Evolutionary conservation across 2,888 invertebrate genomes (phyloP).

Genomic region (Tubiluchus corallicola): DNA sequence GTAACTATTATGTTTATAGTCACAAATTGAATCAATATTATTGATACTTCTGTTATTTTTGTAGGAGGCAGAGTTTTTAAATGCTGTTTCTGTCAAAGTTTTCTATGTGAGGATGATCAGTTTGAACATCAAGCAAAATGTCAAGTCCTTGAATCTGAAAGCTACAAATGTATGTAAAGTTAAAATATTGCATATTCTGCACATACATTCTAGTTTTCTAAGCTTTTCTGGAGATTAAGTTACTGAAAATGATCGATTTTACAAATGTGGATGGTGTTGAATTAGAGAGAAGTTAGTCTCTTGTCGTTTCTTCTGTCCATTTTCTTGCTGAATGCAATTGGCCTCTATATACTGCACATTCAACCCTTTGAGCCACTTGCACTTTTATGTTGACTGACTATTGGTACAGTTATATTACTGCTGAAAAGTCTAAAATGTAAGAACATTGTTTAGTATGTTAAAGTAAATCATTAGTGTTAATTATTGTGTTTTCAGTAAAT

Average conservation of each 20-base stretch:
- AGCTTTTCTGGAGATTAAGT: slow-evolving; percentile 8
- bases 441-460: too few species aligned
- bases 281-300: slow-evolving; percentile 11
- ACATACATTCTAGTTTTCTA: slow-evolving; percentile 12
- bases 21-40: too few species aligned
- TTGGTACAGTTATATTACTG: too few species aligned
- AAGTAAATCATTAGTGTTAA: too few species aligned
- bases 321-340: slow-evolving; percentile 7
- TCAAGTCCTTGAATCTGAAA: slow-evolving; percentile 83
- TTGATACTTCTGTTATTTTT: too few species aligned
- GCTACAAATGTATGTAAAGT: slow-evolving; percentile 69
- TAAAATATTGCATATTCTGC: too few species aligned
- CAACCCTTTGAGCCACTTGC: too few species aligned
- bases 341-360: slow-evolving; percentile 1
- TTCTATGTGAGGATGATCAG: slow-evolving; percentile 74
- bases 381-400: too few species aligned
- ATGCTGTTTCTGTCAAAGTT: slow-evolving; percentile 74
- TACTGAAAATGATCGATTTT: slow-evolving; percentile 4
- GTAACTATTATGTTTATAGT: too few species aligned
- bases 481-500: too few species aligned
- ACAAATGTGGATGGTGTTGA: slow-evolving; percentile 5
- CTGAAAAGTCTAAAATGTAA: too few species aligned
- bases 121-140: slow-evolving; percentile 95
- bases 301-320: slow-evolving; percentile 6
- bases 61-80: slow-evolving; percentile 43